A percentile compares a stretch with the other conserved stretches of the same genome.
Evolutionary conservation across 92 coral and sea anemone genomes (phyloP).

Genomic region (Epizoanthus stellaris): DNA sequence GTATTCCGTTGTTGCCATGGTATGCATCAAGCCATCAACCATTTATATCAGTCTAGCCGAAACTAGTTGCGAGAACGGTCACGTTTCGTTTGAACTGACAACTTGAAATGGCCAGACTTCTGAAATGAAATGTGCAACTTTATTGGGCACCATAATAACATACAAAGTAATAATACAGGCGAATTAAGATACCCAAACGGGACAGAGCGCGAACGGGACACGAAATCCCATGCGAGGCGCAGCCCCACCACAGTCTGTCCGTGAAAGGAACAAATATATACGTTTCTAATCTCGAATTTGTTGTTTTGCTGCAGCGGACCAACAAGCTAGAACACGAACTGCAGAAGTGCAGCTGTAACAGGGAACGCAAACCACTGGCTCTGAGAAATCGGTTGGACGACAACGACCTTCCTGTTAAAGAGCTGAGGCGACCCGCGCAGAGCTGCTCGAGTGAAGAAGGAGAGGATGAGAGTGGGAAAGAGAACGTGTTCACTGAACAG

Average conservation of each 20-base stretch:
- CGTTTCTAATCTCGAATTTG: neutral
- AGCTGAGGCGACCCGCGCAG: conserved; percentile 7
- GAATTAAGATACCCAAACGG: too few relatives aligned
- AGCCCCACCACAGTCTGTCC: too few relatives aligned
- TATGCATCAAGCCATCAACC: too few relatives aligned
- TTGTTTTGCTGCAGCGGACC: conserved; percentile 45
- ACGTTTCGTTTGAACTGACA: neutral
- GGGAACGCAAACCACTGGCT: conserved; percentile 50
- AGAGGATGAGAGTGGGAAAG: conserved; percentile 37
- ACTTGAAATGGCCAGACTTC: neutral
- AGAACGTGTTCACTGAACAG: conserved; percentile 46
- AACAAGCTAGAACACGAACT: conserved; percentile 51
- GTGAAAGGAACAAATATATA: neutral
- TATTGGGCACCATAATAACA: too few relatives aligned
- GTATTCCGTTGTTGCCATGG: too few relatives aligned
- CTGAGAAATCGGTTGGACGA: conserved; percentile 47
- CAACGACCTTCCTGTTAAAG: neutral
- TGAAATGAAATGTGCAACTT: too few relatives aligned
- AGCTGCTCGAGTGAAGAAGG: conserved; percentile 54
- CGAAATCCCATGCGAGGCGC: too few relatives aligned
- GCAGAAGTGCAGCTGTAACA: conserved; percentile 56
- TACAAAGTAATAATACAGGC: too few relatives aligned
- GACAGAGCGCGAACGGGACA: too few relatives aligned
- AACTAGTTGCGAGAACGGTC: neutral
- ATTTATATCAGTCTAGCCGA: too few relatives aligned